These are phyloP conservation scores for Pimephales promelas DNA, from an alignment of 2,113 vertebrate species.

Conservation along the genomic window DNA sequence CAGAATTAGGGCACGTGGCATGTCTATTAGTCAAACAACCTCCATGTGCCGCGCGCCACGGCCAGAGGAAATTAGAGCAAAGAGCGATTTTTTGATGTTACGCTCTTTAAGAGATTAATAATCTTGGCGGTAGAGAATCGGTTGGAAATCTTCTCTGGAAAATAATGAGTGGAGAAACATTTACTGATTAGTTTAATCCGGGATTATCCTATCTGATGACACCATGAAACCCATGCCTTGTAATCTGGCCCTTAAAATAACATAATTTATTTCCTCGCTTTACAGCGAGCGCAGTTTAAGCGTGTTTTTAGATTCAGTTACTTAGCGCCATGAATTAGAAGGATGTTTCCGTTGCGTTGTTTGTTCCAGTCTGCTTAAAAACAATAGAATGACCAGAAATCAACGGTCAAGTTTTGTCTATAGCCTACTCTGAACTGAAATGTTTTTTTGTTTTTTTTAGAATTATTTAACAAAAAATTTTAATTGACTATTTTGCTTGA, in stretches of 20 bases:
- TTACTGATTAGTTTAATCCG: constrained; percentile 85
- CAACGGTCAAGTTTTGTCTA: not conserved
- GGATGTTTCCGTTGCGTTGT: not conserved
- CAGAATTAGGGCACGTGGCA: constrained; percentile 56
- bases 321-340: not conserved
- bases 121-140: constrained; percentile 72
- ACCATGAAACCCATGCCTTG: constrained; percentile 63
- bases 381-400: not conserved
- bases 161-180: constrained; percentile 83
- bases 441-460: not conserved
- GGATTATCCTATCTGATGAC: constrained; percentile 81
- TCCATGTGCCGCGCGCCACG: constrained; percentile 45
- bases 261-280: constrained; percentile 43
- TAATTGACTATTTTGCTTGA: not conserved
- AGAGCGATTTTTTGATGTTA: constrained; percentile 73
- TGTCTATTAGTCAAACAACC: constrained; percentile 49
- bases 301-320: not conserved
- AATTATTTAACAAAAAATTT: not conserved
- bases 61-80: constrained; percentile 70
- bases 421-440: not conserved
- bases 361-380: not conserved
- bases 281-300: constrained; percentile 21
- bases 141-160: constrained; percentile 77
- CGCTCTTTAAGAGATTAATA: constrained; percentile 81
- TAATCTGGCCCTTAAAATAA: constrained; percentile 60